Evolutionary conservation across 2,888 invertebrate genomes (phyloP), one percentile per base, ranked within the genome.

Genomic region (Scaptomyza polygonia): DNA sequence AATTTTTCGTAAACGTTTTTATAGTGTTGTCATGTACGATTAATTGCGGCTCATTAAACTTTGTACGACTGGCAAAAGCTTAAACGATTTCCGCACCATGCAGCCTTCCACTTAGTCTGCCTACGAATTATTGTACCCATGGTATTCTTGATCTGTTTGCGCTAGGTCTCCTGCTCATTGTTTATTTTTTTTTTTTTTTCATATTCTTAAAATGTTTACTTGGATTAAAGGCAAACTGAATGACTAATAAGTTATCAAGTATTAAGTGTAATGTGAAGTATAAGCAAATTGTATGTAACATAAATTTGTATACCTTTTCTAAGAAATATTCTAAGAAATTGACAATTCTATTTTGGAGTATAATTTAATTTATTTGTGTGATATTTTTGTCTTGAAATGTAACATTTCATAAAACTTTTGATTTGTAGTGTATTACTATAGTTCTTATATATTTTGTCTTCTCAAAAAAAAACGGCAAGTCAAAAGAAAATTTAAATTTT

Each of bases 31-130:
- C 89, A 86, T 90, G 89, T 88, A 90, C 90, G 89, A 91, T 91
- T 91, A 91, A 91, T 91, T 91, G 91, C 89, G 89, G 89, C 91
- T 90, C 91, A 91, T 91, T 91, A 89, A 90, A 90, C 90, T 91
- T 91, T 90, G 90, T 91, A 89, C 84, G 89, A 67, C 76, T 70
- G 75, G 73, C 72, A 77, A 76, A 73, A 75, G 66, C 73, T 79
- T 73, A 57, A 77, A 72, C 75, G 74, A 67, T 79, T 78, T 78
- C 71, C 70, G 71, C 27, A 40, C 66, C 44, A 53, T 40, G 36
- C 67, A 51, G n/a, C 25, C 14, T 6, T 14, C n/a, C 43, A 30
- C 9, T 36, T 9, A 7, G 39, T n/a, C 14, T 2, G 11, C 27
- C 18, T 3, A 2, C 18, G 25, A 30, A 40, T 54, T 44, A 44